Evolutionary conservation across 2,797 vertebrate genomes (phyloP), one percentile per base, ranked within the genome.

Genomic region (Sebastes jordani): DNA sequence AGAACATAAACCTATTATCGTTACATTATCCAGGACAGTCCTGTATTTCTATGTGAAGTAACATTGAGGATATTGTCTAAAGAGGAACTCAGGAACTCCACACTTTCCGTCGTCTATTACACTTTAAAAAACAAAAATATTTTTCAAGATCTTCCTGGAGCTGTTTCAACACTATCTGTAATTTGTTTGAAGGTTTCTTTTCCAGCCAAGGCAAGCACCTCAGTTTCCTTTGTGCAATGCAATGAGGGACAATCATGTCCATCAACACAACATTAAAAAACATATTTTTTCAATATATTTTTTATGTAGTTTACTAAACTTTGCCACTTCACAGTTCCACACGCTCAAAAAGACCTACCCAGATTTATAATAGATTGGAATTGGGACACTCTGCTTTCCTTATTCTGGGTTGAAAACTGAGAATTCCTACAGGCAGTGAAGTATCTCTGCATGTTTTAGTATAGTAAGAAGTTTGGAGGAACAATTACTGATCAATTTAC

Each of bases 401-500:
- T 49, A 49, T 36, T 54, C 16, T 32, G 11, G 34, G 4, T 27
- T 32, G 2, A 30, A 29, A 42, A 20, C 49, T 63, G 10, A 64
- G 9, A 60, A n/a, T 52, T 78, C 68, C 59, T n/a, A 27, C 22
- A 13, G 49, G 20, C 56, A 34, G 22, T 52, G 2, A 71, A 78
- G 60, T 65, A 52, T 74, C 76, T 66, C 22, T 27, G 23, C 20
- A 29, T 27, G 16, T 68, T 65, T 25, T 27, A 38, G 23, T 7
- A 34, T 0, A 13, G 23, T 54, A 4, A 71, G 25, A 79, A 59
- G 18, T 49, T 2, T 69, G 18, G 60, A 25, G 9, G 22, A 69
- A 63, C 4, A 2, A 29, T 64, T 23, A 55, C 36, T 59, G 30
- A 76, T 82, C 76, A 62, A 27, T 83, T 25, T 62, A 71, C 36